A percentile compares a stretch with the other conserved stretches of the same genome.
Conservation (phyloP, 2,113 vertebrate genomes). For the Numenius arquata region DNA sequence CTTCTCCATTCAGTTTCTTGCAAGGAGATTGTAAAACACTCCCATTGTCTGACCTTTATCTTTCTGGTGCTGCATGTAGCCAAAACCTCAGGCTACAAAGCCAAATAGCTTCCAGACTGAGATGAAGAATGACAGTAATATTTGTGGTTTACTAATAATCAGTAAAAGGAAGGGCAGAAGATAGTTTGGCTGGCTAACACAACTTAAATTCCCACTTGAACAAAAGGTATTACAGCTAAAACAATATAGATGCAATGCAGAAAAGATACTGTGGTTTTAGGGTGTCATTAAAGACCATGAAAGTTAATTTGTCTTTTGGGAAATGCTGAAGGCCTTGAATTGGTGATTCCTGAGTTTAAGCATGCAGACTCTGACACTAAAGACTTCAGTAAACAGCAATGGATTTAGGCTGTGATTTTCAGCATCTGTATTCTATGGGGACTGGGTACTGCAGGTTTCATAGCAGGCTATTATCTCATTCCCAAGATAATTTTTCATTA, state of each 20-base stretch:
- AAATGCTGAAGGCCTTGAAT: background rate
- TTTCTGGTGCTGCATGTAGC: background rate
- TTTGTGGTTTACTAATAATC: background rate
- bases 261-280: background rate
- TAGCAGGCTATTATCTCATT: conserved; percentile 6
- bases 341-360: background rate
- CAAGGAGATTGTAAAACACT: background rate
- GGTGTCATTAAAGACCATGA: background rate
- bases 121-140: background rate
- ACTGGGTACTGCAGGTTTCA: background rate
- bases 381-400: background rate
- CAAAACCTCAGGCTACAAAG: background rate
- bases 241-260: background rate
- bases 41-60: background rate
- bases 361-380: background rate
- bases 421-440: background rate
- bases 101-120: background rate
- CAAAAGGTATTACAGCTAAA: background rate
- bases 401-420: background rate
- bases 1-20: background rate
- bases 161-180: background rate
- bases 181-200: background rate
- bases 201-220: background rate
- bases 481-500: conserved; percentile 29
- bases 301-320: background rate